Conservation (phyloP, 2,888 invertebrate genomes). For the Ormyrus pomaceus region DNA sequence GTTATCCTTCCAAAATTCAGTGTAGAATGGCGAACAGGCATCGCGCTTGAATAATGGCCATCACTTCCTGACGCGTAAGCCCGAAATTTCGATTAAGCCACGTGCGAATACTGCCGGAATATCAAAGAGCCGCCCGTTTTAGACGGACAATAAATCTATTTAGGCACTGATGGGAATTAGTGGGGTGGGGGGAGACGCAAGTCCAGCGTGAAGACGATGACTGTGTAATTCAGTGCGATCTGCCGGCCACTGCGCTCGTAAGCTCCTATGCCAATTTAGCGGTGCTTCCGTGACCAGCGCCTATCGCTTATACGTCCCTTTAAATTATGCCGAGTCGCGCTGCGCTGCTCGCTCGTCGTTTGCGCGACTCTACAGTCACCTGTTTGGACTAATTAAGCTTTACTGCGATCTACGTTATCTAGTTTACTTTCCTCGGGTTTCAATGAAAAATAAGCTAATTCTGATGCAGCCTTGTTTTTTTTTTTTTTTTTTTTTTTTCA, state of each 20-base stretch:
- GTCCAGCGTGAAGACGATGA: slow-evolving; percentile 30
- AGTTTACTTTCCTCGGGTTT: no score
- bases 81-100: slow-evolving; percentile 33
- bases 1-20: no score
- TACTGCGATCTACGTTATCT: no score
- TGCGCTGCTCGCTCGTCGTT: neutral
- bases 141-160: slow-evolving; percentile 36
- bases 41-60: slow-evolving; percentile 15
- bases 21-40: no score
- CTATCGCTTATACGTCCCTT: neutral
- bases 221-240: slow-evolving; percentile 5
- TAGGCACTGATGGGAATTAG: neutral
- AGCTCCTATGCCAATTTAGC: neutral
- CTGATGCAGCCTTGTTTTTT: no score
- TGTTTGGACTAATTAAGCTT: no score
- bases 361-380: neutral
- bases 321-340: neutral
- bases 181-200: neutral
- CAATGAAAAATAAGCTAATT: no score
- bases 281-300: neutral
- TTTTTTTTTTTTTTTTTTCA: no score
- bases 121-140: neutral
- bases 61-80: slow-evolving; percentile 38
- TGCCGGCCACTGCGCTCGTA: neutral
- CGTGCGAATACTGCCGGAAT: neutral